phyloP scores from a whole-genome alignment of 2,888 invertebrate genomes.

The Synergus umbraculus region DNA sequence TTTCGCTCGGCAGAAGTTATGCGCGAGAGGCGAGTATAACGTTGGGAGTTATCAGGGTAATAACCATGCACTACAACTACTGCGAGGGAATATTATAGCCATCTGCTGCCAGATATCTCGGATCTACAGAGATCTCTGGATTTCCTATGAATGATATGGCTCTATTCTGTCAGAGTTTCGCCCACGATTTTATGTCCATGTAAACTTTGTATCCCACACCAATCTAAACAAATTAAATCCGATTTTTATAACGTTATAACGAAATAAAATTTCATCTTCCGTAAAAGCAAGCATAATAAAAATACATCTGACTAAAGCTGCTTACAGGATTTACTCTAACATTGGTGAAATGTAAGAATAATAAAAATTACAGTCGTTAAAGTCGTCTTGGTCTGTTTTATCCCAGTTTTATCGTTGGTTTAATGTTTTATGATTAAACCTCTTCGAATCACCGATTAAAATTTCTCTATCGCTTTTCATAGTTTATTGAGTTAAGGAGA shows the following conservation, averaged over 20 bases:
- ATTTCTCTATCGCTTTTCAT: neutral
- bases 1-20: neutral
- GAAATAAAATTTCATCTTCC: neutral
- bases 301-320: neutral
- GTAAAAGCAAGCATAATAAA: neutral
- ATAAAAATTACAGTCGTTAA: slow-evolving; percentile 5
- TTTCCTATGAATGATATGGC: slow-evolving; percentile 1
- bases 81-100: neutral
- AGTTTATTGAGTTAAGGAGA: neutral
- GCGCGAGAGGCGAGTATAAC: neutral
- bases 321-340: neutral
- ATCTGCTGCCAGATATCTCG: slow-evolving; percentile 1
- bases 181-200: neutral
- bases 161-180: neutral
- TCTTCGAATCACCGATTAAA: neutral
- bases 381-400: slow-evolving; percentile 26
- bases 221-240: neutral
- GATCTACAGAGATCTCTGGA: neutral
- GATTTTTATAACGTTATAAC: neutral
- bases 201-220: neutral
- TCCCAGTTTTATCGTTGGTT: slow-evolving; percentile 16
- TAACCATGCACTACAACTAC: neutral
- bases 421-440: slow-evolving; percentile 13
- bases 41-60: neutral
- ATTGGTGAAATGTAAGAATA: slow-evolving; percentile 15